These are phyloP conservation scores for Coptodon rendalli DNA, from an alignment of 2,113 vertebrate species.

Conservation along the genomic window DNA sequence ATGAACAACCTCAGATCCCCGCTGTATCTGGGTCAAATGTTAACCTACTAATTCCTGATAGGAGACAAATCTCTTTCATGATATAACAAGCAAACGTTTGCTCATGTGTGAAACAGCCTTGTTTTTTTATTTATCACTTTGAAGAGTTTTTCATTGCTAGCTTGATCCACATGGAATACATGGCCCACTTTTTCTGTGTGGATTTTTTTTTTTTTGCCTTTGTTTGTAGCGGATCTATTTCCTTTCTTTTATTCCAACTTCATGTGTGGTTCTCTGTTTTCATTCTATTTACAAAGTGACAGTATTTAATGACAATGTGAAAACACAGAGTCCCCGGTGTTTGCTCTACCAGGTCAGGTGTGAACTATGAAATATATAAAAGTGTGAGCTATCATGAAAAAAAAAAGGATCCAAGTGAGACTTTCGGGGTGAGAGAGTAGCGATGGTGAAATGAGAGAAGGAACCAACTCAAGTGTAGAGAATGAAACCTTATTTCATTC, in stretches of 20 bases:
- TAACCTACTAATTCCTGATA: slow-evolving; percentile 44
- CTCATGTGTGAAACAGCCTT: slow-evolving; percentile 37
- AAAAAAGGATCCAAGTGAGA: not conserved
- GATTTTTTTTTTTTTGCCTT: not conserved
- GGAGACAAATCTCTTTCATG: slow-evolving; percentile 54
- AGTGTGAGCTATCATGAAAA: not conserved
- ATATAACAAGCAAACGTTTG: slow-evolving; percentile 46
- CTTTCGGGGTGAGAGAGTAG: not conserved
- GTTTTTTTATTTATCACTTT: slow-evolving; percentile 57
- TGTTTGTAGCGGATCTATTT: not conserved
- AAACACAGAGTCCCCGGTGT: not conserved
- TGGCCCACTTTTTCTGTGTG: slow-evolving; percentile 28
- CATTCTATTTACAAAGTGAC: not conserved
- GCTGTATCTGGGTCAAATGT: slow-evolving; percentile 49
- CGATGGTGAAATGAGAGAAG: not conserved
- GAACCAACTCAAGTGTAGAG: not conserved
- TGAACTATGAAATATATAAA: not conserved
- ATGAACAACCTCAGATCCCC: not conserved
- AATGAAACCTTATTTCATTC: not conserved
- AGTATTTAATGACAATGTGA: not conserved
- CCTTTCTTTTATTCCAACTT: not conserved
- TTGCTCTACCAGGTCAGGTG: not conserved
- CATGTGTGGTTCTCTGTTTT: not conserved
- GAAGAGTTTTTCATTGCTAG: slow-evolving; percentile 40
- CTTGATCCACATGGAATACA: slow-evolving; percentile 38